A percentile compares a stretch with the other conserved stretches of the same genome.
Conservation (phyloP, 2,113 vertebrate genomes). For the Hemibagrus wyckioides region DNA sequence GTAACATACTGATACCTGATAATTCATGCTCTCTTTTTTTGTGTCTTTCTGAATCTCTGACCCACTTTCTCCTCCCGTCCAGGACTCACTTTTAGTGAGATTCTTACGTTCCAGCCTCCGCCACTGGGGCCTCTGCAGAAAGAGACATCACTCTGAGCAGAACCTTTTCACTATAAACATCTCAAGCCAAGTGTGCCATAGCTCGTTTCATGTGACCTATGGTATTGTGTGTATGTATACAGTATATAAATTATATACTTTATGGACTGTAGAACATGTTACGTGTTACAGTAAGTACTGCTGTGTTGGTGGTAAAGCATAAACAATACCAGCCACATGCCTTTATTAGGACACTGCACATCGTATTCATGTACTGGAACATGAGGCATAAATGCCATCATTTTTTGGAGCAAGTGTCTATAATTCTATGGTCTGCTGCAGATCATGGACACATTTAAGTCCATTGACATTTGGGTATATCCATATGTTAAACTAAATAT, state of each 20-base stretch:
- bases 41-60: neutral
- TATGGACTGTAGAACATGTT: neutral
- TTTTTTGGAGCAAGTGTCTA: neutral
- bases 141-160: slow-evolving; percentile 71
- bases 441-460: neutral
- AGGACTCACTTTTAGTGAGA: slow-evolving; percentile 79
- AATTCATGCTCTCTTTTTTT: neutral
- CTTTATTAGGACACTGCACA: neutral
- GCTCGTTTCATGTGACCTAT: neutral
- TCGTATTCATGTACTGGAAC: neutral
- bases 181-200: neutral
- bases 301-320: neutral
- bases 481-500: neutral
- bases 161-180: neutral
- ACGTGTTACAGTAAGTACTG: neutral
- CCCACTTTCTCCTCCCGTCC: neutral
- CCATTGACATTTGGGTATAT: neutral
- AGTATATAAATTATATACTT: neutral
- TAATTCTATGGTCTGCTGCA: neutral
- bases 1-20: neutral
- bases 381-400: neutral
- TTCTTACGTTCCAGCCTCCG: slow-evolving; percentile 70
- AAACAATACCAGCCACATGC: neutral
- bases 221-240: neutral
- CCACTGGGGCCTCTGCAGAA: slow-evolving; percentile 61